A percentile compares a stretch with the other conserved stretches of the same genome.
Evolutionary conservation across 2,888 invertebrate genomes (phyloP).

Genomic region (Caradrina kadenii): DNA sequence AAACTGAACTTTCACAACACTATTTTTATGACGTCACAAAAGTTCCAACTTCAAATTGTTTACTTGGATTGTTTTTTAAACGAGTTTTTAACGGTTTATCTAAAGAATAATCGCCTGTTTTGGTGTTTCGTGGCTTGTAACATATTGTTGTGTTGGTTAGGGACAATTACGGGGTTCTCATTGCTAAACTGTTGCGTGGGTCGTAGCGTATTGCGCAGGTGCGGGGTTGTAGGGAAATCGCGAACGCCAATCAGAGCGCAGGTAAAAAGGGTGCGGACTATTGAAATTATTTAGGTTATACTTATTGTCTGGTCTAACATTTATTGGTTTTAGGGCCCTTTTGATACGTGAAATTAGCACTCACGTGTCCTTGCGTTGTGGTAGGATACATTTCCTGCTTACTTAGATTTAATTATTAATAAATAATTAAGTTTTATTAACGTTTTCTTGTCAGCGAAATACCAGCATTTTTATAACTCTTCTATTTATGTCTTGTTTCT

Average conservation of each 20-base stretch:
- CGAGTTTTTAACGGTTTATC: background rate
- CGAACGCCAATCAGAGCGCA: constrained; percentile 16
- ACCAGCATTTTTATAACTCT: background rate
- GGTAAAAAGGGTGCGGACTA: constrained; percentile 21
- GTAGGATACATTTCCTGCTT: background rate
- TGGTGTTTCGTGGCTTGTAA: background rate
- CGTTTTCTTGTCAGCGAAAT: background rate
- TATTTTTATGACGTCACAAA: background rate
- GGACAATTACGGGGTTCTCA: constrained; percentile 7
- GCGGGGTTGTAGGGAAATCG: background rate
- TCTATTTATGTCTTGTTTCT: background rate
- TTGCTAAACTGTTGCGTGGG: constrained; percentile 34
- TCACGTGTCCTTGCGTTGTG: background rate
- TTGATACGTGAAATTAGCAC: background rate
- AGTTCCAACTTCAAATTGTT: no score
- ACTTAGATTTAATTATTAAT: background rate
- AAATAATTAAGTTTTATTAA: no score
- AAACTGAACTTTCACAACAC: background rate
- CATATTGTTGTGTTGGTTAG: background rate
- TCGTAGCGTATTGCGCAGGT: constrained; percentile 25
- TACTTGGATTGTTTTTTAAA: background rate
- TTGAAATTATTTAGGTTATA: constrained; percentile 9
- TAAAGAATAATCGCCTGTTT: background rate
- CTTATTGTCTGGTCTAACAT: background rate
- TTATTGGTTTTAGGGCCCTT: background rate